Evolutionary conservation across 2,797 vertebrate genomes (phyloP).

Genomic region (Chaenodraco wilsoni): DNA sequence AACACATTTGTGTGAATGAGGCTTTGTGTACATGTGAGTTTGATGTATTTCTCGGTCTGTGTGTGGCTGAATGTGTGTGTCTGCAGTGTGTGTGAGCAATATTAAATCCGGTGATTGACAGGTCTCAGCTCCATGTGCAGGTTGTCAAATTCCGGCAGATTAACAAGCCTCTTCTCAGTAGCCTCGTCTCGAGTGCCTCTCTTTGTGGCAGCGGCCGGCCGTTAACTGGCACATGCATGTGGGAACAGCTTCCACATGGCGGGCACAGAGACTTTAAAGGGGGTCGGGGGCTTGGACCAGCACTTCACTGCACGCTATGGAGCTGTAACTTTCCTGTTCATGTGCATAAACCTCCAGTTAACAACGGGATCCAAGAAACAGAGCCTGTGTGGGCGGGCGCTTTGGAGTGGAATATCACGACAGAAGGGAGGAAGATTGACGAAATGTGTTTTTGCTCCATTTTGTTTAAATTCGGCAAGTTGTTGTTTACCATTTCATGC

Average conservation of each 20-base stretch:
- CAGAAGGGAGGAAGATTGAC: constrained; percentile 9
- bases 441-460: constrained; percentile 36
- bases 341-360: constrained; percentile 41
- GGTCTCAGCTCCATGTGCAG: constrained; percentile 7
- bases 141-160: constrained; percentile 55
- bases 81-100: not conserved
- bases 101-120: constrained; percentile 29
- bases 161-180: constrained; percentile 58
- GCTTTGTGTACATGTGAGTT: not conserved
- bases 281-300: constrained; percentile 22
- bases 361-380: constrained; percentile 50
- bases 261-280: constrained; percentile 37
- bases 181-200: not conserved
- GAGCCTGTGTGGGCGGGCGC: constrained; percentile 10
- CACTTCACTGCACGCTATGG: constrained; percentile 18
- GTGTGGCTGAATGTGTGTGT: constrained; percentile 14
- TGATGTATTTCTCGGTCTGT: not conserved
- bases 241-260: constrained; percentile 48
- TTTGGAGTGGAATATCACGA: constrained; percentile 11
- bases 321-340: constrained; percentile 35
- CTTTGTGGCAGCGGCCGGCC: constrained; percentile 50
- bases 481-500: constrained; percentile 13
- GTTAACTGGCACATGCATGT: constrained; percentile 53
- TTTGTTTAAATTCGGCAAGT: constrained; percentile 32
- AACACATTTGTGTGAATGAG: constrained; percentile 33